These are phyloP conservation scores for Galerucella nymphaeae DNA, from an alignment of 2,888 invertebrate species.

Conservation along the genomic window DNA sequence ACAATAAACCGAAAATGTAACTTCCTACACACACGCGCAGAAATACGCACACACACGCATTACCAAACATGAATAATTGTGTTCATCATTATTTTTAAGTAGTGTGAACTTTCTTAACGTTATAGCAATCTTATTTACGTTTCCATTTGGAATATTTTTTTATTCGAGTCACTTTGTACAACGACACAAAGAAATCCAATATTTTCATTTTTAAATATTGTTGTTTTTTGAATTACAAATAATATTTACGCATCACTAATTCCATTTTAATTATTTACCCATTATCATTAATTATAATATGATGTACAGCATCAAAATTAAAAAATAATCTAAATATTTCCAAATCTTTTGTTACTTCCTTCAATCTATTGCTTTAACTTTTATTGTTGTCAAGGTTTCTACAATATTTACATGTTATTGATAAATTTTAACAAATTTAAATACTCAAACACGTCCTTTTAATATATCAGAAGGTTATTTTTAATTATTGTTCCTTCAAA, in stretches of 20 bases:
- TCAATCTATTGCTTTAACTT: slow-evolving; percentile 9
- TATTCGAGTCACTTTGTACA: too few relatives aligned
- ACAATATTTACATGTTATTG: slow-evolving; percentile 7
- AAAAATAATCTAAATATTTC: slow-evolving; percentile 19
- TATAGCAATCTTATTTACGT: background rate
- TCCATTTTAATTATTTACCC: slow-evolving; percentile 3
- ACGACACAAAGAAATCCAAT: too few relatives aligned
- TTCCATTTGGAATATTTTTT: too few relatives aligned
- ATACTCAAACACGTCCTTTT: background rate
- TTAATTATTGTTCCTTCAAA: background rate
- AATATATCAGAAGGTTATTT: background rate
- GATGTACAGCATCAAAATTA: background rate
- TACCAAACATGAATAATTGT: background rate
- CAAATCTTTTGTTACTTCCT: slow-evolving; percentile 15
- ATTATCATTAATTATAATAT: slow-evolving; percentile 19
- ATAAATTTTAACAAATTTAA: background rate
- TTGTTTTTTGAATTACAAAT: background rate
- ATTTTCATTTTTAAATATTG: too few relatives aligned
- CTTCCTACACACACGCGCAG: background rate
- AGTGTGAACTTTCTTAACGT: background rate
- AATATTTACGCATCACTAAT: slow-evolving; percentile 14
- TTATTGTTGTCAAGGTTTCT: slow-evolving; percentile 15
- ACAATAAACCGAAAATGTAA: background rate
- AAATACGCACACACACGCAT: slow-evolving; percentile 3
- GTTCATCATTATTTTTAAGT: background rate